Evolutionary conservation across 1,140 invertebrate genomes (phyloP).

Genomic region (Drosophila teissieri): DNA sequence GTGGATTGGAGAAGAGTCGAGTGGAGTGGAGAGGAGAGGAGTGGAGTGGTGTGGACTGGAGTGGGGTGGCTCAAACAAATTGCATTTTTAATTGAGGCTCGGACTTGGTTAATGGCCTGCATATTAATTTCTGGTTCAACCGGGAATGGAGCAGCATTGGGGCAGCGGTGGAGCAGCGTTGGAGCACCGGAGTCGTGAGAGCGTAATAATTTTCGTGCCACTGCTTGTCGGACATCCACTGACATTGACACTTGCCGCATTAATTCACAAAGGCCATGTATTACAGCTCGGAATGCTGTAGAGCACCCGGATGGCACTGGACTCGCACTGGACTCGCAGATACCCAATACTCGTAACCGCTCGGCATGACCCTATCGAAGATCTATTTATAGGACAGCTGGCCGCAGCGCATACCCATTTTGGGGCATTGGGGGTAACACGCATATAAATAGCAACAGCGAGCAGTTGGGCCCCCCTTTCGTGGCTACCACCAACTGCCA

Average conservation of each 20-base stretch:
- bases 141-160: not conserved
- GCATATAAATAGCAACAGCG: conserved; percentile 70
- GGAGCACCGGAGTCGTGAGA: conserved; percentile 47
- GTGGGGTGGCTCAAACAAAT: conserved; percentile 72
- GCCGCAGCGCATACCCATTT: conserved; percentile 36
- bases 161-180: too few relatives aligned
- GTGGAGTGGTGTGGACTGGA: too few relatives aligned
- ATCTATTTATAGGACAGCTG: conserved; percentile 38
- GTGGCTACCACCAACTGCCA: conserved; percentile 1
- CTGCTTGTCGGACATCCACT: conserved; percentile 52
- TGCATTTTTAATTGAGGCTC: conserved; percentile 80
- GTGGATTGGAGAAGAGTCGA: too few relatives aligned
- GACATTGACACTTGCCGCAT: conserved; percentile 74
- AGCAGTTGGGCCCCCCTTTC: not conserved
- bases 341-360: conserved; percentile 5
- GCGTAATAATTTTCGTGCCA: conserved; percentile 73
- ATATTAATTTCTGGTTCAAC: conserved; percentile 71
- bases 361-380: conserved; percentile 1
- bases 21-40: too few relatives aligned
- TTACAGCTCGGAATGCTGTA: conserved; percentile 29
- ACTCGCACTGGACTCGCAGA: conserved; percentile 26
- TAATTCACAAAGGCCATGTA: conserved; percentile 47
- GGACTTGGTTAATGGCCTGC: conserved; percentile 72
- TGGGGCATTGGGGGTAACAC: conserved; percentile 30
- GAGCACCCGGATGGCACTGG: conserved; percentile 4